Evolutionary conservation across 2,797 vertebrate genomes (phyloP).

Genomic region (Pitangus sulphuratus): DNA sequence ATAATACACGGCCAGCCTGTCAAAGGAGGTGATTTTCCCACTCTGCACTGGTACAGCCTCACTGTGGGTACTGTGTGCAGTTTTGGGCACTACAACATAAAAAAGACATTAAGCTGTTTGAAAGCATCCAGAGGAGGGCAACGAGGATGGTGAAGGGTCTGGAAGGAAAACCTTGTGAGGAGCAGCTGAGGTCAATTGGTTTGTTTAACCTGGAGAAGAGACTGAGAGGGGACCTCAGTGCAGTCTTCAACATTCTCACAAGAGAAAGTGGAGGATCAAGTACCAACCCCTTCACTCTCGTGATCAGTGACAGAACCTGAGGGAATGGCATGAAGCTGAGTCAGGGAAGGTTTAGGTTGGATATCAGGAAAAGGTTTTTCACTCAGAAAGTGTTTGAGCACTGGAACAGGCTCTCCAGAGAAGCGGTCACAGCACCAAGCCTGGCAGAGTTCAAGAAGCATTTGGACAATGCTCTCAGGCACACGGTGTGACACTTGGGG

Average conservation of each 20-base stretch:
- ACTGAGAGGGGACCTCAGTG: not conserved
- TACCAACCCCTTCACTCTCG: not conserved
- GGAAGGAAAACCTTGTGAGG: not conserved
- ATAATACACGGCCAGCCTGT: not conserved
- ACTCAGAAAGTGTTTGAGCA: not conserved
- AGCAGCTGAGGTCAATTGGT: not conserved
- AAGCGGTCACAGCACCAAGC: not conserved
- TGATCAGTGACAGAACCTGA: not conserved
- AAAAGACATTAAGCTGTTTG: not conserved
- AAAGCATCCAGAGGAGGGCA: not conserved
- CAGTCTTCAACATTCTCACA: not conserved
- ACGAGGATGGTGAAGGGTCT: fast-evolving
- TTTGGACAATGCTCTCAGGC: not conserved
- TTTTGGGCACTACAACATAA: not conserved
- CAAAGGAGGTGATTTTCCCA: not conserved
- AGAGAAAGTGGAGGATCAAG: not conserved
- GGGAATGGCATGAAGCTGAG: not conserved
- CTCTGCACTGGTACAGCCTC: not conserved
- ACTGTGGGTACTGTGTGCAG: not conserved
- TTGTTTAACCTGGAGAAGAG: not conserved
- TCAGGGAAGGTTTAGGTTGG: not conserved
- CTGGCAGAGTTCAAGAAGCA: not conserved
- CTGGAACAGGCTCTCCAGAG: not conserved
- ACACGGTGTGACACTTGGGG: not conserved
- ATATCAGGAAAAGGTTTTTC: not conserved